phyloP scores from a whole-genome alignment of 2,888 invertebrate species.

The Diarsia rubi region DNA sequence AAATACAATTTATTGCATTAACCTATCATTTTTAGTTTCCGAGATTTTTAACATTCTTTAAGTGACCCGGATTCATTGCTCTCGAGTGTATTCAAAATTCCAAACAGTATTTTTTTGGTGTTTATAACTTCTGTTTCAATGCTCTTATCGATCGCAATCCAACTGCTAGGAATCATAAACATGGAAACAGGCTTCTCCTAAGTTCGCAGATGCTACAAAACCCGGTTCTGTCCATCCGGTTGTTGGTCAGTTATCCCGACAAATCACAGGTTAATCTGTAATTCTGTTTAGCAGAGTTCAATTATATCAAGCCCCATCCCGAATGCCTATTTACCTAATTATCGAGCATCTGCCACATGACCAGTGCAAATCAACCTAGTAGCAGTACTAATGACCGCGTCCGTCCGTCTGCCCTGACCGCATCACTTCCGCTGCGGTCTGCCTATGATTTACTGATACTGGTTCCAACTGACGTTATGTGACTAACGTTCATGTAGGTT shows the following conservation, averaged over 20 bases:
- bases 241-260: too few relatives aligned
- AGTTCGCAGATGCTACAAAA: not conserved
- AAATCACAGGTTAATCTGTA: slow-evolving; percentile 2
- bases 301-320: not conserved
- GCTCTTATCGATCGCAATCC: not conserved
- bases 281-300: slow-evolving; percentile 6
- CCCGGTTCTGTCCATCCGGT: not conserved
- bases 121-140: not conserved
- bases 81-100: too few relatives aligned
- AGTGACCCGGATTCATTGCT: too few relatives aligned
- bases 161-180: not conserved
- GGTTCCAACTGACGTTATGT: slow-evolving; percentile 28
- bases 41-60: too few relatives aligned
- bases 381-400: slow-evolving; percentile 21
- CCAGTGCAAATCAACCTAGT: slow-evolving; percentile 8
- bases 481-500: slow-evolving; percentile 15
- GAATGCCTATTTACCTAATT: slow-evolving; percentile 32
- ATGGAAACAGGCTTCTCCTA: not conserved
- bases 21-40: too few relatives aligned
- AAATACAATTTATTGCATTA: too few relatives aligned
- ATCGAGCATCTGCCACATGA: slow-evolving; percentile 25
- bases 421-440: slow-evolving; percentile 59
- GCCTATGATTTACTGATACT: slow-evolving; percentile 49
- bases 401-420: slow-evolving; percentile 38
- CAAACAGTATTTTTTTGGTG: not conserved